These are phyloP conservation scores for Eupithecia dodoneata DNA, from an alignment of 2,888 invertebrate genomes.

Conservation along the genomic window DNA sequence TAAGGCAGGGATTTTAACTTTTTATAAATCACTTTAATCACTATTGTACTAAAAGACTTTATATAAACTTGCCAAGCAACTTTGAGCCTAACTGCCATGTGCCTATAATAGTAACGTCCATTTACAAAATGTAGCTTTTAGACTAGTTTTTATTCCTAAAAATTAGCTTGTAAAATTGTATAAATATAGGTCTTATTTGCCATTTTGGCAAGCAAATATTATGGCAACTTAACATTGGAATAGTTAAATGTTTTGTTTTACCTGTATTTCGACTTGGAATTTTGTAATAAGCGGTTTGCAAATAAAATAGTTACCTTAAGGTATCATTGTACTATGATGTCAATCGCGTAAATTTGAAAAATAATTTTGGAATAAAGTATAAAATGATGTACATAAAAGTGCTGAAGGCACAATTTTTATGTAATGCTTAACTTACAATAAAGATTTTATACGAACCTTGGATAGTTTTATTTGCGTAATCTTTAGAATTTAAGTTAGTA, in stretches of 20 bases:
- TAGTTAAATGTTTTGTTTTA: not conserved
- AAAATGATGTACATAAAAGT: not conserved
- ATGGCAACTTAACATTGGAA: not conserved
- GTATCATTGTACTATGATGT: not conserved
- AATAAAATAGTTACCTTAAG: slow-evolving; percentile 1
- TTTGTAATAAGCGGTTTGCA: not conserved
- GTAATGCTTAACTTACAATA: slow-evolving; percentile 5
- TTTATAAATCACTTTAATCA: not conserved
- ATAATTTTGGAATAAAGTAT: not conserved
- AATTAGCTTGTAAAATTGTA: slow-evolving; percentile 10
- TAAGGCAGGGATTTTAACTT: slow-evolving; percentile 22
- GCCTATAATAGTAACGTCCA: slow-evolving; percentile 52
- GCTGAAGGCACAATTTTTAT: not conserved
- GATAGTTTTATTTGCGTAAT: not conserved
- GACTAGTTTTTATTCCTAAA: slow-evolving; percentile 26
- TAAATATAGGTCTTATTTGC: not conserved
- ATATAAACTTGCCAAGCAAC: slow-evolving; percentile 63
- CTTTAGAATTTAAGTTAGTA: no score
- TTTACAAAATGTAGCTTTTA: slow-evolving; percentile 46
- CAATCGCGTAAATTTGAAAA: not conserved
- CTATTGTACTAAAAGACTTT: slow-evolving; percentile 51
- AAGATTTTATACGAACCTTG: not conserved
- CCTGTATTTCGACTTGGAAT: not conserved
- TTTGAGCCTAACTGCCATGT: slow-evolving; percentile 53
- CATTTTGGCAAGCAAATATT: not conserved